These are phyloP conservation scores for Cercopithecus neglectus DNA, from an alignment of 2,797 vertebrate genomes.

Conservation along the genomic window DNA sequence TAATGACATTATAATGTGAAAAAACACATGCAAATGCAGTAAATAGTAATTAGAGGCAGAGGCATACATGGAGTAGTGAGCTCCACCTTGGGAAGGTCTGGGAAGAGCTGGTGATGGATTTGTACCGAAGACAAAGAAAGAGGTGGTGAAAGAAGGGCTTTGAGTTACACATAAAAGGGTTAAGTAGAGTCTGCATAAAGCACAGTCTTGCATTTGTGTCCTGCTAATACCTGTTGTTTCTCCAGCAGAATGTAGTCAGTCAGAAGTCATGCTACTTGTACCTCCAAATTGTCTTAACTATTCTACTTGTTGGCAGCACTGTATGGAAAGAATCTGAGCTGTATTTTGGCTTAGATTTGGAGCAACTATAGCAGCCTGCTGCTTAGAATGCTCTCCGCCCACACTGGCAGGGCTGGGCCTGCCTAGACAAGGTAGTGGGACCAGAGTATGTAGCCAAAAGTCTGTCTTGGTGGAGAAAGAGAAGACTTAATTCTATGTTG, in stretches of 20 bases:
- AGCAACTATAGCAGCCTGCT: neutral
- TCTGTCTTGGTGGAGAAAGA: neutral
- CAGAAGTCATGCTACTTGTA: slow-evolving; percentile 17
- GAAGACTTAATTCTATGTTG: neutral
- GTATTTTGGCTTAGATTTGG: neutral
- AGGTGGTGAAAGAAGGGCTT: neutral
- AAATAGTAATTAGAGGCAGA: slow-evolving; percentile 78
- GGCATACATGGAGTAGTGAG: neutral
- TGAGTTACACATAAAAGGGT: neutral
- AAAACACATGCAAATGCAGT: slow-evolving; percentile 75
- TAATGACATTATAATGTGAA: slow-evolving; percentile 79
- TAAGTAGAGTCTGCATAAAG: neutral
- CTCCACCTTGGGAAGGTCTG: neutral
- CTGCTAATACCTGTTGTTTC: slow-evolving; percentile 19
- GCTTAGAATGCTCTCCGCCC: neutral
- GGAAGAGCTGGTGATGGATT: slow-evolving; percentile 37
- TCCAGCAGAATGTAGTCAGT: neutral
- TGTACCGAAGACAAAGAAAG: slow-evolving; percentile 61
- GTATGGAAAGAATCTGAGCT: slow-evolving; percentile 17
- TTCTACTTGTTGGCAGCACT: slow-evolving; percentile 51
- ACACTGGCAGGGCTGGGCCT: neutral
- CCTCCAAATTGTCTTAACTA: neutral
- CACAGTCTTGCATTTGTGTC: neutral
- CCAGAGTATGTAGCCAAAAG: neutral
- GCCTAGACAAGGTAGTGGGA: neutral